Conservation (phyloP, 2,113 vertebrate genomes). For the Theropithecus gelada region DNA sequence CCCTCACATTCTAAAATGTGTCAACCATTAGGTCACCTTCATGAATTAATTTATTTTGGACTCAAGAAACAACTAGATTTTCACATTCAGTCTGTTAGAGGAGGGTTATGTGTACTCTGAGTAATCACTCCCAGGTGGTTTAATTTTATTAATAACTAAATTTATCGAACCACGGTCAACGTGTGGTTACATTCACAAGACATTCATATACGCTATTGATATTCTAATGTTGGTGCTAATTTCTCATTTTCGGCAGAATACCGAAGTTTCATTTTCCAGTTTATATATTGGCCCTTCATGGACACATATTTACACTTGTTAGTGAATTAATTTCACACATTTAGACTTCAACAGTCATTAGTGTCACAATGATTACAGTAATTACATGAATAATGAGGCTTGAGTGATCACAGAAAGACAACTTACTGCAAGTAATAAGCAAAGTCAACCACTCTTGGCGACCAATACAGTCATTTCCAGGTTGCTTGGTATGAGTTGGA, state of each 20-base stretch:
- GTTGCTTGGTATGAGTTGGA: conserved; percentile 61
- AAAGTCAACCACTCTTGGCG: conserved; percentile 66
- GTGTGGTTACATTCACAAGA: neutral
- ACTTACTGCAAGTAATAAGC: conserved; percentile 46
- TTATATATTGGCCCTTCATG: conserved; percentile 61
- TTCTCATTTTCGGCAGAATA: conserved; percentile 1
- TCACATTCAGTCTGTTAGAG: neutral
- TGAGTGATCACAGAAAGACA: conserved; percentile 32
- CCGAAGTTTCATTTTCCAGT: neutral
- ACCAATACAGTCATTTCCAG: conserved; percentile 56
- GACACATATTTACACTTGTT: conserved; percentile 75
- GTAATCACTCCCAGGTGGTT: neutral
- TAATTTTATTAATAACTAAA: neutral
- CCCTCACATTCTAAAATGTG: conserved; percentile 65
- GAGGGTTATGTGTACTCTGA: neutral
- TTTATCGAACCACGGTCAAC: neutral
- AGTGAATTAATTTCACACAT: conserved; percentile 82
- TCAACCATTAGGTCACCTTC: conserved; percentile 65
- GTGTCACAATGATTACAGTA: conserved; percentile 76
- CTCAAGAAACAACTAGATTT: conserved; percentile 47
- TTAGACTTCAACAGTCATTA: conserved; percentile 80
- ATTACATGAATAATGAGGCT: conserved; percentile 78
- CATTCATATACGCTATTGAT: neutral
- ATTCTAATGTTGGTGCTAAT: neutral
- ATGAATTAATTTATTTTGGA: conserved; percentile 62